A percentile compares a stretch with the other conserved stretches of the same genome.
These are phyloP conservation scores for Paracentrotus lividus DNA, from an alignment of 53 echinoderm and acorn worm genomes.

Conservation along the genomic window DNA sequence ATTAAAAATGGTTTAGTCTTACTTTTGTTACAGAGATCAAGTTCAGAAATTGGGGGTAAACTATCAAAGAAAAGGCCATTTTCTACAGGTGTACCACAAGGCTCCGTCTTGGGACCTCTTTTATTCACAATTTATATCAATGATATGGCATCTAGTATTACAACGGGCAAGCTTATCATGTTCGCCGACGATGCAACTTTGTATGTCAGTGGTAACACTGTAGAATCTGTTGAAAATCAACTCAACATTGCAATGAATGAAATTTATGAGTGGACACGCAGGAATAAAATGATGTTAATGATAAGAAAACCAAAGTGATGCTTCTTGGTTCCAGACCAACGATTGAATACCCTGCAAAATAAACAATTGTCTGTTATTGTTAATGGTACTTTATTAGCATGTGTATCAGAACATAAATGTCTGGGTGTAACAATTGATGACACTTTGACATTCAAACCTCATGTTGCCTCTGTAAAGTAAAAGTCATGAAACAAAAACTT, in stretches of 20 bases:
- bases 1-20: no score
- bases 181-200: no score
- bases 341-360: background rate
- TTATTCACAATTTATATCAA: background rate
- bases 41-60: no score
- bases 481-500: no score
- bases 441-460: background rate
- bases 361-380: background rate
- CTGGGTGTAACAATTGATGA: background rate
- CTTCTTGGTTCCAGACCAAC: background rate
- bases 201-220: no score
- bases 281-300: background rate
- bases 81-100: background rate
- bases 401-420: no score
- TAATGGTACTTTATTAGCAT: background rate
- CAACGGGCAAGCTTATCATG: no score
- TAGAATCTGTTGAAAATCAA: no score
- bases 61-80: background rate
- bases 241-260: no score
- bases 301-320: background rate
- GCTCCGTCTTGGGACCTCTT: background rate
- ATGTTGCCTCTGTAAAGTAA: background rate
- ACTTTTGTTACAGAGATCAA: no score
- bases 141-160: background rate
- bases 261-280: background rate